Percentiles rank a stretch among this genome's conserved stretches.
Evolutionary conservation across 2,888 invertebrate species (phyloP).

Genomic region (Amphipoea lucens): DNA sequence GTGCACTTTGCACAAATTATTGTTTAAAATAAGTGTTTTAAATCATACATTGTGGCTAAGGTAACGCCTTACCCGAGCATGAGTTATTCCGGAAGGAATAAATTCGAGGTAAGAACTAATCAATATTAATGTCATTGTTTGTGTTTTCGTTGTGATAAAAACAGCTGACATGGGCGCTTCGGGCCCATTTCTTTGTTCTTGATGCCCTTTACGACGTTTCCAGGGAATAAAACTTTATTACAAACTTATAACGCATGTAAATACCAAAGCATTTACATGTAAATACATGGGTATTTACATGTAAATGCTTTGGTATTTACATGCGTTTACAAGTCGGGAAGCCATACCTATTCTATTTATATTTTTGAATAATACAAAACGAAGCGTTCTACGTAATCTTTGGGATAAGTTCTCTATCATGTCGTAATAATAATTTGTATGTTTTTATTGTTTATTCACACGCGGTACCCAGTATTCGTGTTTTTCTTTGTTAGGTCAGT

Average conservation of each 20-base stretch:
- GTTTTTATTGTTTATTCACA: conserved; percentile 64
- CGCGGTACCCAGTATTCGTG: conserved; percentile 58
- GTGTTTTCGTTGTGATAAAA: conserved; percentile 90
- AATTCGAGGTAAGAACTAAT: conserved; percentile 90
- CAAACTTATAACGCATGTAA: background rate
- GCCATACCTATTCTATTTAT: conserved; percentile 72
- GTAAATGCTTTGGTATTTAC: conserved; percentile 5
- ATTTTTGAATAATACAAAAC: conserved; percentile 72
- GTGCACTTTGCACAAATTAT: conserved; percentile 68
- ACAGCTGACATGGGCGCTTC: conserved; percentile 90
- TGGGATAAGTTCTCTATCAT: conserved; percentile 46
- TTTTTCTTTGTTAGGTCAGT: conserved; percentile 77
- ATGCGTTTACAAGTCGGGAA: conserved; percentile 24
- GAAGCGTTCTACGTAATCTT: conserved; percentile 53
- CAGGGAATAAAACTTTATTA: background rate
- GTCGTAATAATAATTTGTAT: conserved; percentile 61
- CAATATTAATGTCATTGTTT: conserved; percentile 79
- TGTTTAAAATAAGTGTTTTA: conserved; percentile 60
- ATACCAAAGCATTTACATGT: background rate
- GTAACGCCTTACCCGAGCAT: conserved; percentile 89
- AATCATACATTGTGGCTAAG: conserved; percentile 88
- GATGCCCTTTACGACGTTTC: conserved; percentile 17
- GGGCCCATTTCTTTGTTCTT: conserved; percentile 82
- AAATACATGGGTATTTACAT: too few relatives aligned
- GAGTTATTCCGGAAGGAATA: conserved; percentile 92